A percentile compares a stretch with the other conserved stretches of the same genome.
Evolutionary conservation across 2,113 vertebrate species (phyloP).

Genomic region (Egretta garzetta): DNA sequence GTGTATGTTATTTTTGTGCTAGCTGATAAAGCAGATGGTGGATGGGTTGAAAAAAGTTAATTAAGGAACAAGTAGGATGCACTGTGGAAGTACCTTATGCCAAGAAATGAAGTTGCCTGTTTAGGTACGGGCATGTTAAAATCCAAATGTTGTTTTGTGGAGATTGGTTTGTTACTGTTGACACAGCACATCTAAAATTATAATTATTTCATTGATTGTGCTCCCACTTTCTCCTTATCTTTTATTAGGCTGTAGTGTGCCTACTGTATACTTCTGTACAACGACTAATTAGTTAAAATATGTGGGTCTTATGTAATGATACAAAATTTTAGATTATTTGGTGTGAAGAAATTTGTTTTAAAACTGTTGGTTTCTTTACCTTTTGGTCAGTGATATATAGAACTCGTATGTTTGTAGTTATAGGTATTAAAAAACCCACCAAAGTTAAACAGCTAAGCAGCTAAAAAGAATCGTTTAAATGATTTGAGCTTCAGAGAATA

Average conservation of each 20-base stretch:
- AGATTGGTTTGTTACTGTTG: background rate
- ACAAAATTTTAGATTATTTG: background rate
- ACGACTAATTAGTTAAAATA: background rate
- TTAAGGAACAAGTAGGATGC: slow-evolving; percentile 45
- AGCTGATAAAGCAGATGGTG: slow-evolving; percentile 35
- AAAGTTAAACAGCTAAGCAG: background rate
- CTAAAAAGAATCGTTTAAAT: background rate
- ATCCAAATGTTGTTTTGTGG: background rate
- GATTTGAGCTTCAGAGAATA: background rate
- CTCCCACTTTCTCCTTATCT: background rate
- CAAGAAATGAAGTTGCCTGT: background rate
- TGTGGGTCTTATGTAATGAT: background rate
- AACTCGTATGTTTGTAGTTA: background rate
- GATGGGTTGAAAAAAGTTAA: slow-evolving; percentile 29
- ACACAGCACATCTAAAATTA: background rate
- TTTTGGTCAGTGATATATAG: background rate
- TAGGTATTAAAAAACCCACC: background rate
- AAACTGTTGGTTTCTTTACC: background rate
- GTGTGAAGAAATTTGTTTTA: background rate
- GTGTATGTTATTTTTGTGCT: slow-evolving; percentile 5
- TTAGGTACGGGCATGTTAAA: background rate
- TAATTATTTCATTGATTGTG: background rate
- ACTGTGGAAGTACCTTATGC: background rate
- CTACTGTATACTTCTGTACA: background rate
- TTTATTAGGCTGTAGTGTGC: background rate